Evolutionary conservation across 2,113 vertebrate genomes (phyloP), one percentile per base, ranked within the genome.

Genomic region (Nerophis lumbriciformis): DNA sequence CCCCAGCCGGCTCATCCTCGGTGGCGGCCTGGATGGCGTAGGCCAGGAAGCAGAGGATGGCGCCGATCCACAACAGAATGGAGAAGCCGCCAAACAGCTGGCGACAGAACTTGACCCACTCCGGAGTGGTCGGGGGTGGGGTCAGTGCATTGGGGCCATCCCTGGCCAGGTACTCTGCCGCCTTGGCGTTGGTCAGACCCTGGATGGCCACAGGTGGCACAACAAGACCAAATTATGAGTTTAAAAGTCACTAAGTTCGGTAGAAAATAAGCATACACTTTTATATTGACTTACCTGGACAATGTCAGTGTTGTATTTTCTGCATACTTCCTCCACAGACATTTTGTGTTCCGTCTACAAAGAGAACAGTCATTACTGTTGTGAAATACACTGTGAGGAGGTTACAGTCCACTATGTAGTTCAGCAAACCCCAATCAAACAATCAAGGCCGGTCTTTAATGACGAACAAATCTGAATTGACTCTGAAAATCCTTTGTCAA

Each of bases 31-130:
- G 94, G 88, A 96, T 96, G 79, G 93, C 93, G 0, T 96, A 95
- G 73, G 94, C 94, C 83, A 95, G 77, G 82, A 96, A 96, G 63
- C 94, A 95, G 79, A 96, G 94, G 77, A 96, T 92, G 38, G 94
- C 94, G 2, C 94, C 94, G 0, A 93, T 93, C 94, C 94, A 96
- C 79, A 96, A 88, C 64, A 96, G 85, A 74, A 96, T 92, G 63
- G 94, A 96, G 88, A 96, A 96, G 15, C 94, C 94, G 1, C 94
- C 94, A 0, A 96, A 96, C 59, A 96, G 92, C 88, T 96, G 94
- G 51, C 94, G 92, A 63, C 94, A 96, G 85, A 96, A 96, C 84
- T 96, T 96, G 38, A 96, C 92, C 94, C 94, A 96, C 73, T 96
- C 94, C 0, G 94, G 94, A 39, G 94, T 96, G 71, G 94, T 95